Conservation (phyloP, 2,113 vertebrate species). For the Tenebrosternarchus preto region DNA sequence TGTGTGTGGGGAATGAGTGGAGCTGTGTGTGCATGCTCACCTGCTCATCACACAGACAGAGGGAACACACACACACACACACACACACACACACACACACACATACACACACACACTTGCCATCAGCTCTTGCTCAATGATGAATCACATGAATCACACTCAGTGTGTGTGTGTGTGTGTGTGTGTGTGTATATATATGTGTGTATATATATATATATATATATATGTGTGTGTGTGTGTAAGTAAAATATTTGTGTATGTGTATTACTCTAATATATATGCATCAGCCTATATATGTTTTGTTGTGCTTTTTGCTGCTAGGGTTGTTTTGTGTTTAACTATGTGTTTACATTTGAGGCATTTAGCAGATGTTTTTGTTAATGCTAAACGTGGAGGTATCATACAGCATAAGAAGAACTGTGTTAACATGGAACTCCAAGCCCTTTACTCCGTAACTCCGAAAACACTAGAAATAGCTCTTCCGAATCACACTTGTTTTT, state of each 20-base stretch:
- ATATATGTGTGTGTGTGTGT: too few species aligned
- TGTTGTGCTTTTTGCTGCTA: not conserved
- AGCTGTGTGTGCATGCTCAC: slow-evolving; percentile 13
- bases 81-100: slow-evolving; percentile 21
- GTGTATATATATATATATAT: too few species aligned
- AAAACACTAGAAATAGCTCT: slow-evolving; percentile 34
- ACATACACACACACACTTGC: slow-evolving; percentile 4
- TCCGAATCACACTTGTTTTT: slow-evolving; percentile 38
- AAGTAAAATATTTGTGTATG: too few species aligned
- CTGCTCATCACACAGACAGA: slow-evolving; percentile 14
- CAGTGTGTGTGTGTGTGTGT: too few species aligned
- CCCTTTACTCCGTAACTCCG: slow-evolving; percentile 4
- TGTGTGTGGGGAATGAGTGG: not conserved
- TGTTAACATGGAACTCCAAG: slow-evolving; percentile 2
- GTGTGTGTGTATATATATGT: too few species aligned
- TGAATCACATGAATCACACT: slow-evolving; percentile 10
- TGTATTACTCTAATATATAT: too few species aligned
- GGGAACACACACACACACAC: slow-evolving; percentile 28
- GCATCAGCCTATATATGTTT: too few species aligned
- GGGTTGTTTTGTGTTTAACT: not conserved
- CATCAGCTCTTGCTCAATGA: not conserved
- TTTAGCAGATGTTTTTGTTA: too few species aligned
- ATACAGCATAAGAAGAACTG: slow-evolving; percentile 2
- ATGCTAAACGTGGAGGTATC: not conserved
- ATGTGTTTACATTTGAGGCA: too few species aligned